Conservation (phyloP, 2,888 invertebrate species). For the Vandiemenella viatica region DNA sequence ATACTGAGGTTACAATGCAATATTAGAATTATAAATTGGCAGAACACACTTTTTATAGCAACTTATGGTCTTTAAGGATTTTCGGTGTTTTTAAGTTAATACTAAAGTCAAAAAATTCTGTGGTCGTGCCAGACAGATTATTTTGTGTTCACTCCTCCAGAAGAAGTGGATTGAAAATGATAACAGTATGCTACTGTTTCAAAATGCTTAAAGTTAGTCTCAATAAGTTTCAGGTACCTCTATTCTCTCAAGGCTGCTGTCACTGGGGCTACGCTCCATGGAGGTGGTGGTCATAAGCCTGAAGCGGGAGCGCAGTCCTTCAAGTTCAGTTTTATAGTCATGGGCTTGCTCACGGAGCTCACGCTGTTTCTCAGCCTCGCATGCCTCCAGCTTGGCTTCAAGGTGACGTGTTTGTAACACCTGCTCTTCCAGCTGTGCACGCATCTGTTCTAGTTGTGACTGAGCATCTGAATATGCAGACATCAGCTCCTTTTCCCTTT, state of each 20-base stretch:
- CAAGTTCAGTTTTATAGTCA: slow-evolving; percentile 63
- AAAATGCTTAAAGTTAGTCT: too few species aligned
- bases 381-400: slow-evolving; percentile 9
- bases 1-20: too few species aligned
- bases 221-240: too few species aligned
- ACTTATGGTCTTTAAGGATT: too few species aligned
- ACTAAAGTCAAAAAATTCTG: too few species aligned
- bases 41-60: too few species aligned
- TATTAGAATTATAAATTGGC: too few species aligned
- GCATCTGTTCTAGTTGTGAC: slow-evolving; percentile 21
- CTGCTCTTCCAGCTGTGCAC: slow-evolving; percentile 20
- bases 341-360: slow-evolving; percentile 49
- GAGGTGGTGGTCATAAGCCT: slow-evolving; percentile 56
- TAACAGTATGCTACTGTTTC: too few species aligned
- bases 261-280: slow-evolving; percentile 63
- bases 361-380: slow-evolving; percentile 35
- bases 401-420: slow-evolving; percentile 9
- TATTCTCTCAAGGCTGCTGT: slow-evolving; percentile 60
- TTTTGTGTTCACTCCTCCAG: too few species aligned
- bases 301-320: slow-evolving; percentile 57
- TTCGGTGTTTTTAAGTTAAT: too few species aligned
- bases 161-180: too few species aligned
- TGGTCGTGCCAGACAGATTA: too few species aligned
- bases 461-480: slow-evolving; percentile 40
- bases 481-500: slow-evolving; percentile 29